Conservation (phyloP, 2,888 invertebrate genomes). For the Seira sanloemensis region DNA sequence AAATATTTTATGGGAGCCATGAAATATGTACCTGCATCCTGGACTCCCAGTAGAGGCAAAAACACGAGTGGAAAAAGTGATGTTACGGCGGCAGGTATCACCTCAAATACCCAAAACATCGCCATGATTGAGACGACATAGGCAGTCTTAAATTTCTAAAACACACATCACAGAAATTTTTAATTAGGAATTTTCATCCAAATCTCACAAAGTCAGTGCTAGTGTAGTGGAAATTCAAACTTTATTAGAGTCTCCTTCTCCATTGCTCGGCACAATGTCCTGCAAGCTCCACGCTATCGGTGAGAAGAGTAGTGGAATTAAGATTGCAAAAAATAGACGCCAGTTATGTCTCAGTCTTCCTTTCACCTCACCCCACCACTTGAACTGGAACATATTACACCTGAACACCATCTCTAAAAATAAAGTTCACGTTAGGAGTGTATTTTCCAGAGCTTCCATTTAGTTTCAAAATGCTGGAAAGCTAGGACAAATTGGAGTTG, state of each 20-base stretch:
- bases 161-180: background rate
- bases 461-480: too few relatives aligned
- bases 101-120: slow-evolving; percentile 88
- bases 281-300: slow-evolving; percentile 76
- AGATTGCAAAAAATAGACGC: slow-evolving; percentile 83
- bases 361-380: background rate
- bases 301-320: slow-evolving; percentile 83
- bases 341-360: slow-evolving; percentile 76
- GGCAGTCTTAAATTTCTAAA: slow-evolving; percentile 36
- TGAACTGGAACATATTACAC: slow-evolving; percentile 17
- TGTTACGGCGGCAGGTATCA: slow-evolving; percentile 87
- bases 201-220: background rate
- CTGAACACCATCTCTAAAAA: background rate
- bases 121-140: slow-evolving; percentile 86
- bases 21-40: slow-evolving; percentile 77
- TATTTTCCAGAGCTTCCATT: too few relatives aligned
- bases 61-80: slow-evolving; percentile 88
- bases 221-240: background rate
- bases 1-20: too few relatives aligned
- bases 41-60: slow-evolving; percentile 88
- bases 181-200: background rate
- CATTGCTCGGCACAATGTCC: background rate
- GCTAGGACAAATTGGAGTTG: too few relatives aligned
- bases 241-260: slow-evolving; percentile 22
- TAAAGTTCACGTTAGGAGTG: too few relatives aligned